Evolutionary conservation across 1,140 invertebrate genomes (phyloP).

Genomic region (Homalodisca vitripennis): DNA sequence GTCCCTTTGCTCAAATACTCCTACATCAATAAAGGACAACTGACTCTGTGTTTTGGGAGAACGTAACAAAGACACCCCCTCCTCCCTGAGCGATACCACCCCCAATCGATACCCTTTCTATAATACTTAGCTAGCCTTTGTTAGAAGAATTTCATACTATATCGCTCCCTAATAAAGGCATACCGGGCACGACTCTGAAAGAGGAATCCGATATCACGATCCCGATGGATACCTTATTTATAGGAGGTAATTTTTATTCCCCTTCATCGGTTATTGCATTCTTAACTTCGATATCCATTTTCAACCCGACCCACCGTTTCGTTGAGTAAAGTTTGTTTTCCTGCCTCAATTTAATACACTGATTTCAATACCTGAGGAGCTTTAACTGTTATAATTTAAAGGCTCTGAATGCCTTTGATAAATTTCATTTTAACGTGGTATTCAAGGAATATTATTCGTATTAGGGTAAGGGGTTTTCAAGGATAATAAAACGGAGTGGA

Average conservation of each 20-base stretch:
- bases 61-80: constrained; percentile 7
- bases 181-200: constrained; percentile 2
- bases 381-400: background rate
- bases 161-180: constrained; percentile 17
- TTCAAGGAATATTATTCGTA: no score
- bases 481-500: no score
- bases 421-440: background rate
- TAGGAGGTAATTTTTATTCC: constrained; percentile 17
- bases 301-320: background rate
- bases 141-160: constrained; percentile 16
- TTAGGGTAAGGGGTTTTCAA: no score
- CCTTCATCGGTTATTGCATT: constrained; percentile 17
- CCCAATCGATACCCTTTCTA: constrained; percentile 17
- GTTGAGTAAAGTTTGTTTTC: background rate
- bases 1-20: constrained; percentile 12
- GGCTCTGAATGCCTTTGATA: background rate
- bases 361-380: constrained; percentile 9
- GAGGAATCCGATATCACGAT: constrained; percentile 5
- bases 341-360: background rate
- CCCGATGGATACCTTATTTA: constrained; percentile 15
- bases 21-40: constrained; percentile 12
- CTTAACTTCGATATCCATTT: constrained; percentile 10
- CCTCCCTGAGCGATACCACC: background rate
- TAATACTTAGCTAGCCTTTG: constrained; percentile 15
- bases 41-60: constrained; percentile 14